Evolutionary conservation across 2,113 vertebrate species (phyloP), one percentile per base, ranked within the genome.

Genomic region (Erythrocercus mccallii): DNA sequence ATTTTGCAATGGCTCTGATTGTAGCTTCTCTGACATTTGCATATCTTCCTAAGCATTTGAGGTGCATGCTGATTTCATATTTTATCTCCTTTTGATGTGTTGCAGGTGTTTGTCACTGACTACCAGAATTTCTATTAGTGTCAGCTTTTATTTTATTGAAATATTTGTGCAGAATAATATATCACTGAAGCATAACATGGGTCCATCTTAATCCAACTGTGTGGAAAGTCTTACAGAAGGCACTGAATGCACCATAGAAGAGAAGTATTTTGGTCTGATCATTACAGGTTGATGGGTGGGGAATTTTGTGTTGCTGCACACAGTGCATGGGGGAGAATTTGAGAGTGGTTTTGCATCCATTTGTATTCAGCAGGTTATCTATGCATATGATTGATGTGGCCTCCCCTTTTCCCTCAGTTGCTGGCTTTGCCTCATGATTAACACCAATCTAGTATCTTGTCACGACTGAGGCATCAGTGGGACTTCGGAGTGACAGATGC

Each of bases 1-100:
- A 93, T 95, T 96, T 85, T 60, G 84, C 95, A 97, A 91, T 88
- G 58, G 68, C 88, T 93, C 57, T 95, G 94, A 97, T 97, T 97
- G 84, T 94, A 91, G 80, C 88, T 97, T 85, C 74, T 79, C 77
- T 86, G 21, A 65, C 60, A 97, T 97, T 97, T 97, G 74, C 94
- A 96, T 97, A 96, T 94, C 94, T 96, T 92, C 92, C 68, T 76
- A 90, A 81, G 50, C n/a, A 50, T 95, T 95, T 92, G 90, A 96
- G 94, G 93, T 87, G 86, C 78, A 72, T 73, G 56, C 61, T 96
- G 91, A 97, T 97, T 95, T 95, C 42, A 71, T 76, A 54, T 86
- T 91, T 93, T 80, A 61, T 90, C 89, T 88, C 74, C 68, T 92
- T 96, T 88, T 90, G 86, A 96, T 94, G 51, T 86, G 91, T 89